Evolutionary conservation across 2,888 invertebrate species (phyloP).

Genomic region (Eupithecia abbreviata): DNA sequence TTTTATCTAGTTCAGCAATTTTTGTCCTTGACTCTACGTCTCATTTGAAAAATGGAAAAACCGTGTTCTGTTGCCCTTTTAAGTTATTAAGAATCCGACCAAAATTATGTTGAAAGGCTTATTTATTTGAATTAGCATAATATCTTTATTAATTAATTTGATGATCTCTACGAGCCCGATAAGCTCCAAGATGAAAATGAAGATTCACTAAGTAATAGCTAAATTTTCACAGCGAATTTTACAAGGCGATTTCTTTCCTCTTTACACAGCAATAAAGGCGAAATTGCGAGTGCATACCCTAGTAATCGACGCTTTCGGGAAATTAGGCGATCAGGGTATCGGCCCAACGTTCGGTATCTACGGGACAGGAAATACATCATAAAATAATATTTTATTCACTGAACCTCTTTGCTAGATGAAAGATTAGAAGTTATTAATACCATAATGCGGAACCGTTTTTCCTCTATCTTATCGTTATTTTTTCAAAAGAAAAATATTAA

Average conservation of each 20-base stretch:
- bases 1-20: background rate
- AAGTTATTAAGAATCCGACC: background rate
- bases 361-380: slow-evolving; percentile 35
- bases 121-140: background rate
- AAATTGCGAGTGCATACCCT: slow-evolving; percentile 28
- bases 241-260: slow-evolving; percentile 25
- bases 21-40: background rate
- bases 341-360: slow-evolving; percentile 31
- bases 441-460: background rate
- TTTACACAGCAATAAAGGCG: slow-evolving; percentile 27
- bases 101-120: background rate
- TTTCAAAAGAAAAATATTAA: background rate
- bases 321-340: slow-evolving; percentile 41
- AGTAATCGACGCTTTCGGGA: slow-evolving; percentile 32
- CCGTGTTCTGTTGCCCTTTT: background rate
- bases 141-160: slow-evolving; percentile 16
- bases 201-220: slow-evolving; percentile 12
- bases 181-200: slow-evolving; percentile 13
- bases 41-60: background rate
- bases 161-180: slow-evolving; percentile 1
- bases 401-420: slow-evolving; percentile 15
- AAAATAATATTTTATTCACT: slow-evolving; percentile 43
- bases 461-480: background rate
- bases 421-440: slow-evolving; percentile 14
- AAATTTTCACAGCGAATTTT: slow-evolving; percentile 23